These are phyloP conservation scores for Schizotus pectinicornis DNA, from an alignment of 2,888 invertebrate species.

Conservation along the genomic window DNA sequence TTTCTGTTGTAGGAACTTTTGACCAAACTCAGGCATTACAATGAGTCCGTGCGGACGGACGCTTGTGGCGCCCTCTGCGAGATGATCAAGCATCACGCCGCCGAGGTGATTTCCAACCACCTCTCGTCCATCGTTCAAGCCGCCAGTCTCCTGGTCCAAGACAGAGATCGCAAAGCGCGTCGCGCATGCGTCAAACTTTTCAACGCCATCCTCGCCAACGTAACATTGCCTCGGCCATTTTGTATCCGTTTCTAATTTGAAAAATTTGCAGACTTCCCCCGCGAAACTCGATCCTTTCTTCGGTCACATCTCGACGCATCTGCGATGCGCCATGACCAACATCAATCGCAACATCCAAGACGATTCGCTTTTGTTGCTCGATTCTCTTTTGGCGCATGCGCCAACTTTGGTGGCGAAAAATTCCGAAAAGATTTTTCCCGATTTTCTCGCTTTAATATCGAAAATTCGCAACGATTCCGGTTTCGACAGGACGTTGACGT, in stretches of 20 bases:
- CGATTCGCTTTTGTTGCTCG: slow-evolving; percentile 81
- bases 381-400: slow-evolving; percentile 73
- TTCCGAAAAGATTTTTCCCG: slow-evolving; percentile 74
- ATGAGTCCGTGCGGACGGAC: slow-evolving; percentile 69
- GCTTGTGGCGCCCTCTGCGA: slow-evolving; percentile 69
- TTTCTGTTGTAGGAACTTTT: slow-evolving; percentile 66
- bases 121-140: slow-evolving; percentile 73
- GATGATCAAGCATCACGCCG: slow-evolving; percentile 59
- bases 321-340: slow-evolving; percentile 90
- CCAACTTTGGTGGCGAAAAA: slow-evolving; percentile 71
- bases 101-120: slow-evolving; percentile 54
- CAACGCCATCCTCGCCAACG: slow-evolving; percentile 56
- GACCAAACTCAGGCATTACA: slow-evolving; percentile 76
- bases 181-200: slow-evolving; percentile 65
- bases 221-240: slow-evolving; percentile 29
- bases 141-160: slow-evolving; percentile 72
- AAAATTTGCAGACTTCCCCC: slow-evolving; percentile 53
- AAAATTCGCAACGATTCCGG: slow-evolving; percentile 69
- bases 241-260: slow-evolving; percentile 20
- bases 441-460: slow-evolving; percentile 86
- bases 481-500: slow-evolving; percentile 71
- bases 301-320: slow-evolving; percentile 76
- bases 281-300: slow-evolving; percentile 75
- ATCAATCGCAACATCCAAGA: slow-evolving; percentile 81
- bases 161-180: slow-evolving; percentile 71